Evolutionary conservation across 2,113 vertebrate species (phyloP), one percentile per base, ranked within the genome.

Genomic region (Channa argus): DNA sequence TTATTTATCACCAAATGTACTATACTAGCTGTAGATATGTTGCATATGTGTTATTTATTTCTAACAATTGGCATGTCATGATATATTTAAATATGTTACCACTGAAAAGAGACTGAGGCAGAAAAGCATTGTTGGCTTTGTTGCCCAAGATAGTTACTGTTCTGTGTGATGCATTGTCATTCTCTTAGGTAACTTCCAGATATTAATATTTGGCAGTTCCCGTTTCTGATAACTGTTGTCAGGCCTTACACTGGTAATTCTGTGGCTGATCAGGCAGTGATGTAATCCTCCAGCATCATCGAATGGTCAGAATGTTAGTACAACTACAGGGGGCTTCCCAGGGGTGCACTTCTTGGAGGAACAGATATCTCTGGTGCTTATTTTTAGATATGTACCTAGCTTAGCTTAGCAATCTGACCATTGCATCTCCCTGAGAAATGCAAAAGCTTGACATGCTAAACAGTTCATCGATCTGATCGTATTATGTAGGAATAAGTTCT

Each of bases 261-360:
- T 88, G 52, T 52, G 61, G 60, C 63, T 14, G 54, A 34, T 63
- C 66, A 38, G 64, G 63, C 69, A 0, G 74, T 80, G 74, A 74
- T 66, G 79, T 81, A 73, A 88, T 75, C 63, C 0, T 37, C 63
- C 55, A 33, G 53, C 41, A 5, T 76, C 77, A 85, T 60, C 80
- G 71, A 83, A 67, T 63, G 45, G 70, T 44, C 54, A 15, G 53
- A 83, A 62, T 45, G 53, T 79, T 67, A 77, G 76, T 72, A 74
- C 60, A 64, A 60, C 36, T 49, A 24, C 15, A 63, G 41, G 74
- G 52, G 53, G 47, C 68, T 81, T 81, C 85, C 68, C 77, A 47
- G n/a, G 73, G 68, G 72, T 72, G 71, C 71, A 39, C 67, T 67
- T 51, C 36, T 63, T 68, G 8, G 51, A 71, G 63, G 14, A 63